Percentiles rank a stretch among this genome's conserved stretches.
Evolutionary conservation across 2,797 vertebrate genomes (phyloP).

Genomic region (Premnoplex brunnescens): DNA sequence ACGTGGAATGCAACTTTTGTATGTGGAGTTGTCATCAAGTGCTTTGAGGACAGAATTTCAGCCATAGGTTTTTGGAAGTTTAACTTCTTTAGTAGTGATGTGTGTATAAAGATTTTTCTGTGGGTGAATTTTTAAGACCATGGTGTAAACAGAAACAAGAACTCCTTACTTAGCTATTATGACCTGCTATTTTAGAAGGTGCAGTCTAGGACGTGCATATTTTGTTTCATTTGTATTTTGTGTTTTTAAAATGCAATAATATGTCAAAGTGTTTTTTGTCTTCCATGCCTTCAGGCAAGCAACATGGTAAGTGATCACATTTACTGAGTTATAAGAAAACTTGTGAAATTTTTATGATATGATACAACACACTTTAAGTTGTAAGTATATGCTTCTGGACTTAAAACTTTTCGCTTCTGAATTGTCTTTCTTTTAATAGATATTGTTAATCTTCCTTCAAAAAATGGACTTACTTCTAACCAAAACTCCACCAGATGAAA

Average conservation of each 20-base stretch:
- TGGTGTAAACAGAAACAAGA: not conserved
- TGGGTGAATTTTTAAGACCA: not conserved
- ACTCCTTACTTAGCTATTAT: not conserved
- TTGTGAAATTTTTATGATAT: slow-evolving; percentile 37
- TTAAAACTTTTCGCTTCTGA: not conserved
- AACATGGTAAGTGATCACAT: slow-evolving; percentile 94
- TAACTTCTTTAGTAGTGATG: not conserved
- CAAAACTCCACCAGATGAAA: slow-evolving; percentile 95
- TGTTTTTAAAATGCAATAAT: slow-evolving; percentile 60
- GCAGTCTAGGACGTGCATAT: not conserved
- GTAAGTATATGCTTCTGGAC: not conserved
- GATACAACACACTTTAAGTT: not conserved
- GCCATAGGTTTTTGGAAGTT: not conserved
- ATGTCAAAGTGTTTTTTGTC: slow-evolving; percentile 77
- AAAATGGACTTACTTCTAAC: slow-evolving; percentile 99
- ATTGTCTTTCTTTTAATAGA: slow-evolving; percentile 76
- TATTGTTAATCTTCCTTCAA: slow-evolving; percentile 97
- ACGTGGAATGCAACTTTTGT: not conserved
- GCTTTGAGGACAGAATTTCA: not conserved
- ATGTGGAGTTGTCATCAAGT: not conserved
- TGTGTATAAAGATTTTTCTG: not conserved
- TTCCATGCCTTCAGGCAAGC: slow-evolving; percentile 97
- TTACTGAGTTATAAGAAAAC: slow-evolving; percentile 48
- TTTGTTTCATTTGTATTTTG: slow-evolving; percentile 12
- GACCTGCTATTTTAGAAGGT: not conserved